Evolutionary conservation across 2,888 invertebrate species (phyloP).

Genomic region (Drosophila peninsularis): DNA sequence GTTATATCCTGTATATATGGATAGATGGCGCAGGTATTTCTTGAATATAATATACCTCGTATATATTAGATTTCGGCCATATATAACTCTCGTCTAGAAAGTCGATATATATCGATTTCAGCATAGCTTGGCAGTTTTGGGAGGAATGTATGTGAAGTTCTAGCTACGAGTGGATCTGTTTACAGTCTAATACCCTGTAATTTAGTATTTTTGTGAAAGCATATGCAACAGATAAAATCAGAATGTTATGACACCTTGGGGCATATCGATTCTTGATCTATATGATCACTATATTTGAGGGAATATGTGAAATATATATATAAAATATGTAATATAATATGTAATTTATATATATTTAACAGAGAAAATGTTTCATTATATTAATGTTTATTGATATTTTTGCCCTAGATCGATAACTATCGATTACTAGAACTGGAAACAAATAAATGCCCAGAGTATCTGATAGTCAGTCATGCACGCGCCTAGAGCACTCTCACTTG

Average conservation of each 20-base stretch:
- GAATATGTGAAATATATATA: too few relatives aligned
- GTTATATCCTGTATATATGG: neutral
- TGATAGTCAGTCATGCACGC: neutral
- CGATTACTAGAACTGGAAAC: neutral
- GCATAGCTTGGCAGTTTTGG: neutral
- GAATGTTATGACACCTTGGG: neutral
- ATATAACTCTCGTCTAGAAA: neutral
- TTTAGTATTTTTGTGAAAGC: too few relatives aligned
- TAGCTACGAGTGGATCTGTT: neutral
- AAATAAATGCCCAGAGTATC: neutral
- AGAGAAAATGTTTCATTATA: too few relatives aligned
- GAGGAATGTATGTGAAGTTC: too few relatives aligned
- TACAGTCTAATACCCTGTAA: neutral
- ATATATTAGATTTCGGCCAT: neutral
- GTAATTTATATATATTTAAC: too few relatives aligned
- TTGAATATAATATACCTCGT: neutral
- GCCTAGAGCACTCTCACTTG: conserved; percentile 20
- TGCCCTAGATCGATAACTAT: neutral
- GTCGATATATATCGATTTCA: neutral
- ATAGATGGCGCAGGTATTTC: neutral
- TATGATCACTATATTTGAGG: too few relatives aligned
- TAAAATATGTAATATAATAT: too few relatives aligned
- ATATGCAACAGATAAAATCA: neutral
- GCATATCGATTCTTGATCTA: neutral
- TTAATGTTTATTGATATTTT: too few relatives aligned